These are phyloP conservation scores for Danaus plexippus DNA, from an alignment of 1,140 invertebrate genomes.

Conservation along the genomic window DNA sequence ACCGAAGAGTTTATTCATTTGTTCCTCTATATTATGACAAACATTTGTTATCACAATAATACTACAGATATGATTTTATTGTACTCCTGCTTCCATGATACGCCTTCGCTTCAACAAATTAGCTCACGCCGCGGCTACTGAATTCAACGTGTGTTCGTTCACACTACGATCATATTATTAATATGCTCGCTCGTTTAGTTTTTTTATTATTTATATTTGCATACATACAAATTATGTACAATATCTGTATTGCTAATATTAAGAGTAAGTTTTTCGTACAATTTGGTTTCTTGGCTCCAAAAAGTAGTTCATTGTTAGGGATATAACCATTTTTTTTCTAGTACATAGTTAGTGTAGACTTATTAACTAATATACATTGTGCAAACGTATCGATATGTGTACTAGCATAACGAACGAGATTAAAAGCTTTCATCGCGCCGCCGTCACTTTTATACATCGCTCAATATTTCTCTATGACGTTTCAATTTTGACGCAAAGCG, in stretches of 20 bases:
- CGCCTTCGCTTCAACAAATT: constrained; percentile 5
- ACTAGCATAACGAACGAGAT: constrained; percentile 52
- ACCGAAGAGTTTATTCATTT: no score
- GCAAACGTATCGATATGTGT: constrained; percentile 25
- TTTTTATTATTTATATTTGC: no score
- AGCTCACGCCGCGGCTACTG: constrained; percentile 4
- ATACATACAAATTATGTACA: no score
- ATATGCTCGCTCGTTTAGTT: not conserved
- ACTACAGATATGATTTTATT: no score
- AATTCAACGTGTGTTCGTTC: constrained; percentile 9
- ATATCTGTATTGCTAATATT: no score
- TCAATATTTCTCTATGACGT: constrained; percentile 59
- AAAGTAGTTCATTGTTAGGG: not conserved
- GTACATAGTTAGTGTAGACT: no score
- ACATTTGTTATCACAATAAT: no score
- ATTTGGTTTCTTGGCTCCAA: not conserved
- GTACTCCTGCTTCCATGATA: constrained; percentile 1
- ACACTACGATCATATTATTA: constrained; percentile 1
- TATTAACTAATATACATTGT: no score
- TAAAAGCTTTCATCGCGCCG: constrained; percentile 53
- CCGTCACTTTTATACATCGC: constrained; percentile 35
- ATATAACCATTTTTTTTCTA: not conserved
- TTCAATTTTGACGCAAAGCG: constrained; percentile 53
- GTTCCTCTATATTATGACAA: no score
- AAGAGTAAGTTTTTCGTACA: not conserved